phyloP scores from a whole-genome alignment of 2,888 invertebrate genomes.

The Stenolophus ochropezus region DNA sequence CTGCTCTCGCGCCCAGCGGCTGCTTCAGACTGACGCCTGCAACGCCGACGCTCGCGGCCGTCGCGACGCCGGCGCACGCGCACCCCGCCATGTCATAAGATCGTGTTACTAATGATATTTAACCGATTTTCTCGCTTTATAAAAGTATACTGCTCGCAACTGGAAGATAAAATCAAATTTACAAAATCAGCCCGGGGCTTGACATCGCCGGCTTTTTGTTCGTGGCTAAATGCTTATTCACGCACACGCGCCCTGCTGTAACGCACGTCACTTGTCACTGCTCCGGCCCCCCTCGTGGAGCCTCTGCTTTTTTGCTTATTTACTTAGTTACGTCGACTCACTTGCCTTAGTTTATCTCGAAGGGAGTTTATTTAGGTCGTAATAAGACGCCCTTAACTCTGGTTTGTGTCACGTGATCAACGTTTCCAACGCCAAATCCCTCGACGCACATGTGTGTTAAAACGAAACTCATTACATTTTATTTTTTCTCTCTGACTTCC shows the following conservation, averaged over 20 bases:
- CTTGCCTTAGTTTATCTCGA: conserved; percentile 43
- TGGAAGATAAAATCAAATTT: conserved; percentile 52
- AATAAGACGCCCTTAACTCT: conserved; percentile 56
- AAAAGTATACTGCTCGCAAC: conserved; percentile 52
- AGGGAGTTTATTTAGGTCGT: conserved; percentile 53
- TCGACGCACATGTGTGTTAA: conserved; percentile 30
- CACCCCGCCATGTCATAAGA: conserved; percentile 46
- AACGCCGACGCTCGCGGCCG: conserved; percentile 29
- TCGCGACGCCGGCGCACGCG: conserved; percentile 41
- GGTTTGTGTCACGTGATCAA: conserved; percentile 54
- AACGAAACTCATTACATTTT: conserved; percentile 30
- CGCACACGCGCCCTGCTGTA: conserved; percentile 13
- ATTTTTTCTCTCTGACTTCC: conserved; percentile 22
- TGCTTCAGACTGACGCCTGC: conserved; percentile 16
- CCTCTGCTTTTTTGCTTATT: conserved; percentile 53
- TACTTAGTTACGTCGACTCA: conserved; percentile 46
- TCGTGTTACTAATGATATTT: conserved; percentile 61
- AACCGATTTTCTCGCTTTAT: conserved; percentile 60
- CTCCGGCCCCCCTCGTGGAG: not conserved
- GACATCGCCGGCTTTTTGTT: not conserved
- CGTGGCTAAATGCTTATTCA: conserved; percentile 3
- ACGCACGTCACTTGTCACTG: conserved; percentile 9
- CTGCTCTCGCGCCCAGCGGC: conserved; percentile 1
- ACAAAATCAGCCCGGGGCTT: conserved; percentile 29
- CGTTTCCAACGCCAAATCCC: conserved; percentile 43